Percentiles rank a stretch among this genome's conserved stretches.
These are phyloP conservation scores for Portunus trituberculatus DNA, from an alignment of 1,140 invertebrate genomes.

Conservation along the genomic window DNA sequence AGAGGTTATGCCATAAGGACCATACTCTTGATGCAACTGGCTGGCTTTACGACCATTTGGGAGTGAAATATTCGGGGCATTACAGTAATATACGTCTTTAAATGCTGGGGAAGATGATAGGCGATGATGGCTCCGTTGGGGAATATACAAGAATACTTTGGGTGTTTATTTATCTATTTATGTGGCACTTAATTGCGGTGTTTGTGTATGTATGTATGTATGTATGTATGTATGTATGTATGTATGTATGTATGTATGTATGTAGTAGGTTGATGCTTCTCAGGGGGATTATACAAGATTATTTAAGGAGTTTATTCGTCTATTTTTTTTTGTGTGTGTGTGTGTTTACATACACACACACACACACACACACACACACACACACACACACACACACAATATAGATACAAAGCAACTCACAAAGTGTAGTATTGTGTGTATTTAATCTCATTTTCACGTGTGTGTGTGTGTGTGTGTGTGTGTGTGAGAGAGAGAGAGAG, in stretches of 20 bases:
- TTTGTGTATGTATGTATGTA: too few species aligned
- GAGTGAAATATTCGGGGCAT: slow-evolving; percentile 12
- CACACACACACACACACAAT: slow-evolving; percentile 7
- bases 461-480: too few species aligned
- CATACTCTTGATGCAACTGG: slow-evolving; percentile 5
- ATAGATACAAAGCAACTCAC: neutral
- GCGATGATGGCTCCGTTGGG: neutral
- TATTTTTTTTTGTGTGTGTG: too few species aligned
- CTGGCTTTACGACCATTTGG: neutral
- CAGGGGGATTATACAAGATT: too few species aligned
- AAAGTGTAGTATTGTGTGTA: too few species aligned
- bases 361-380: neutral
- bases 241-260: too few species aligned
- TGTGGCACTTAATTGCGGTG: neutral
- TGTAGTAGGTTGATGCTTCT: too few species aligned
- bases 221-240: too few species aligned
- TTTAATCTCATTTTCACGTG: too few species aligned
- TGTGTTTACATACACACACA: neutral
- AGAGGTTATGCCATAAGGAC: neutral
- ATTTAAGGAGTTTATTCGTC: too few species aligned
- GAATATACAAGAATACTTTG: neutral
- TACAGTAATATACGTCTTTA: slow-evolving; percentile 24
- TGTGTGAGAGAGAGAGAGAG: too few species aligned
- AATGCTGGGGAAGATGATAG: neutral
- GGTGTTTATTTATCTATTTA: neutral